Conservation (phyloP, 2,888 invertebrate species). For the Chrysomela aeneicollis region DNA sequence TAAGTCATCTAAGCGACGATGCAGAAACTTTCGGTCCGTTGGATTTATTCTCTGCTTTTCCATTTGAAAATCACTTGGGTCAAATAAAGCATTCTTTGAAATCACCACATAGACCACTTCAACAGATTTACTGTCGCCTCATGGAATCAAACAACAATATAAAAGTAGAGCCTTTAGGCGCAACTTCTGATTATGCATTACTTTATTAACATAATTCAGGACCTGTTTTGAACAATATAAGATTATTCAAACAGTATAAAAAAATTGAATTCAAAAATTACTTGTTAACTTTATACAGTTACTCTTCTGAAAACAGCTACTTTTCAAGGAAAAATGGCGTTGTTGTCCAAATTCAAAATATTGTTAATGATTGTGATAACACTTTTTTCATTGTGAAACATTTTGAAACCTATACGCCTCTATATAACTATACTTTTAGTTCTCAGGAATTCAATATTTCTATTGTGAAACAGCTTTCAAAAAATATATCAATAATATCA, state of each 20-base stretch:
- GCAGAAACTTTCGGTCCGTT: constrained; percentile 23
- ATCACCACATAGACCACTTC: constrained; percentile 22
- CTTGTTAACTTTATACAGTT: constrained; percentile 17
- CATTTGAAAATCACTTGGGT: constrained; percentile 33
- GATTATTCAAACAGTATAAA: constrained; percentile 19
- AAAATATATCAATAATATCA: constrained; percentile 21
- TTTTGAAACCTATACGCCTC: constrained; percentile 20
- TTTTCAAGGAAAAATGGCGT: constrained; percentile 18
- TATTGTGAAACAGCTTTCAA: constrained; percentile 21
- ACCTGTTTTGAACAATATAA: constrained; percentile 18
- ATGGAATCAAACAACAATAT: constrained; percentile 19
- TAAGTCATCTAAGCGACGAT: constrained; percentile 32
- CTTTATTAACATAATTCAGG: constrained; percentile 21
- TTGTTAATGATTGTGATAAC: constrained; percentile 14
- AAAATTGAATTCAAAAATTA: constrained; percentile 21
- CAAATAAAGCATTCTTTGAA: constrained; percentile 27
- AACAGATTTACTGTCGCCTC: constrained; percentile 27
- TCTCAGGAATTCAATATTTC: constrained; percentile 18
- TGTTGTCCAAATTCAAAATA: constrained; percentile 19
- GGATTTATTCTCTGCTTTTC: constrained; percentile 28
- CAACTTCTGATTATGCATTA: constrained; percentile 21
- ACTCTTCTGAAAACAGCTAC: constrained; percentile 22
- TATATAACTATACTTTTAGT: constrained; percentile 14
- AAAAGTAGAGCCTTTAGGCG: constrained; percentile 15
- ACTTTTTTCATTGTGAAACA: constrained; percentile 19